Percentiles rank a stretch among this genome's conserved stretches.
phyloP scores from a whole-genome alignment of 2,797 vertebrate species.

The Ceryle rudis region DNA sequence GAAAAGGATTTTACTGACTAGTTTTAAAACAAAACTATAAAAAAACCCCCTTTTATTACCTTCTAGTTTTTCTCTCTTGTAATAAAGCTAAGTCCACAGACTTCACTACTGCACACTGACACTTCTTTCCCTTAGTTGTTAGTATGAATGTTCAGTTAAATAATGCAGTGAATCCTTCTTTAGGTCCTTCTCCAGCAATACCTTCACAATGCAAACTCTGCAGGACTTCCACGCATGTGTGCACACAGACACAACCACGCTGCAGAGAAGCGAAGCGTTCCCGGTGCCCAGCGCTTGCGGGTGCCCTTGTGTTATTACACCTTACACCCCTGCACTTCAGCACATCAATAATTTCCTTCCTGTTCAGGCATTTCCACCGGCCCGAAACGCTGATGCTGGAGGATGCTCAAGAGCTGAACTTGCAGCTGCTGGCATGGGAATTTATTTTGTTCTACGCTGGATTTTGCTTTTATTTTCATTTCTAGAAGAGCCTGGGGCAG shows the following conservation, averaged over 20 bases:
- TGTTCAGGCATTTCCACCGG: neutral
- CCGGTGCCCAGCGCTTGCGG: accelerated
- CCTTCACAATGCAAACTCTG: too few relatives aligned
- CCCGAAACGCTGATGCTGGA: neutral
- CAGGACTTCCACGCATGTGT: neutral
- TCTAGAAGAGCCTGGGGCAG: neutral
- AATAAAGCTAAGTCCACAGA: neutral
- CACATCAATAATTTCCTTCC: neutral
- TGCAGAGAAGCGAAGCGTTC: neutral
- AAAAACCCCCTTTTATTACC: neutral
- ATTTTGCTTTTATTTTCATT: conserved; percentile 25
- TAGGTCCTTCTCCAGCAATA: neutral
- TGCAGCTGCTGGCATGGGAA: neutral
- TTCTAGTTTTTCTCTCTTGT: neutral
- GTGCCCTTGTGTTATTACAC: neutral
- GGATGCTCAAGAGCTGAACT: neutral
- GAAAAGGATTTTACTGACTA: neutral
- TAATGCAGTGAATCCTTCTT: neutral
- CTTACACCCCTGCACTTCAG: neutral
- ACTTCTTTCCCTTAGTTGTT: neutral
- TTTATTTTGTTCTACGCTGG: neutral
- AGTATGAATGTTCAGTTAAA: neutral
- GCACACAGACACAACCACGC: neutral
- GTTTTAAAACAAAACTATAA: neutral
- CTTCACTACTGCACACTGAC: neutral